Evolutionary conservation across 1,140 invertebrate genomes (phyloP).

Genomic region (Ephestia elutella): DNA sequence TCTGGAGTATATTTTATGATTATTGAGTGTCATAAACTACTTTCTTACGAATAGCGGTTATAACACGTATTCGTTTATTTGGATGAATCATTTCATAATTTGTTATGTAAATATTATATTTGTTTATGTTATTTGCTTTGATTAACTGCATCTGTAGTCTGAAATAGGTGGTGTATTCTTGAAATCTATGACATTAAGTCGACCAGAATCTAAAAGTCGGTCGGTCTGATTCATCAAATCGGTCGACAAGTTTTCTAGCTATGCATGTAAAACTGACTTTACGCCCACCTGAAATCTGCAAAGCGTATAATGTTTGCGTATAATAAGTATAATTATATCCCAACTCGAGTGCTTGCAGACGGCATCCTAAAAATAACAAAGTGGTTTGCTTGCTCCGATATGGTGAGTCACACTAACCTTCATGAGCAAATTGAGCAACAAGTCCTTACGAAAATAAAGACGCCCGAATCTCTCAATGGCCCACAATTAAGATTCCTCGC

Average conservation of each 20-base stretch:
- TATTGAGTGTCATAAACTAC: conserved; percentile 29
- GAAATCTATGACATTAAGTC: too few relatives aligned
- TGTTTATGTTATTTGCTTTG: too few relatives aligned
- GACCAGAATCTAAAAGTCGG: too few relatives aligned
- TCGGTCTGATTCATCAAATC: too few relatives aligned
- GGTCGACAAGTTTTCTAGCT: too few relatives aligned
- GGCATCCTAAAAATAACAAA: conserved; percentile 29
- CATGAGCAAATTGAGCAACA: conserved; percentile 50
- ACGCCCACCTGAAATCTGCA: background rate
- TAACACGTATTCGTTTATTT: conserved; percentile 22
- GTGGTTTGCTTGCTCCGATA: background rate
- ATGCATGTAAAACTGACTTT: background rate
- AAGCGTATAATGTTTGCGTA: too few relatives aligned
- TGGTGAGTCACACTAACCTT: conserved; percentile 36
- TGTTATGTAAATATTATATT: background rate
- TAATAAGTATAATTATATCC: background rate
- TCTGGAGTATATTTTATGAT: conserved; percentile 24
- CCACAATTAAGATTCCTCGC: conserved; percentile 64
- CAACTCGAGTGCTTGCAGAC: background rate
- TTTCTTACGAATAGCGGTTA: conserved; percentile 24
- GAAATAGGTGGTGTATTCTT: too few relatives aligned
- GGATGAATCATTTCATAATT: conserved; percentile 7
- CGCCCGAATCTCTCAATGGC: conserved; percentile 56
- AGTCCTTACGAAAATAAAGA: conserved; percentile 63
- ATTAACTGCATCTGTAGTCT: too few relatives aligned